Evolutionary conservation across 2,113 vertebrate genomes (phyloP).

Genomic region (human): DNA sequence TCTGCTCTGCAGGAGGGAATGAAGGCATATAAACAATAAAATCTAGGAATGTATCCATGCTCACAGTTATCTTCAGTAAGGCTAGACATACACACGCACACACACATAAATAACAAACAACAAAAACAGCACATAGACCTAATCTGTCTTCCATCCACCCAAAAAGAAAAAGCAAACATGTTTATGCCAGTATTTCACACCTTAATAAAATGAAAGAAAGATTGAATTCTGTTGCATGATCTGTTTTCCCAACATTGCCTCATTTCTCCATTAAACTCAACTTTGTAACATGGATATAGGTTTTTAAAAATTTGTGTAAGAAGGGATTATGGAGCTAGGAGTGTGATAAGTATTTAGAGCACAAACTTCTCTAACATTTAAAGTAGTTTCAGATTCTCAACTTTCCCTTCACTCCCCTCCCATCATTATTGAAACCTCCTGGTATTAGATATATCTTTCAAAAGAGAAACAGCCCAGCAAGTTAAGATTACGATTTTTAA

Average conservation of each 20-base stretch:
- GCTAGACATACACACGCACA: neutral
- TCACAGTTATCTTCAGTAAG: neutral
- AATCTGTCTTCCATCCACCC: neutral
- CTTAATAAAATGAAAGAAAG: neutral
- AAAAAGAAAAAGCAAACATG: neutral
- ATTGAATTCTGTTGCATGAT: neutral
- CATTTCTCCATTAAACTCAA: neutral
- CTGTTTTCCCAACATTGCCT: neutral
- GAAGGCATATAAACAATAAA: neutral
- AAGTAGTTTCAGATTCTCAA: neutral
- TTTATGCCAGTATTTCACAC: neutral
- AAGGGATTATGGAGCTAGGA: neutral
- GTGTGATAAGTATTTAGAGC: neutral
- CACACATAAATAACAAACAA: neutral
- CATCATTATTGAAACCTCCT: neutral
- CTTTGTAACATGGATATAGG: neutral
- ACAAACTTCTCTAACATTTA: neutral
- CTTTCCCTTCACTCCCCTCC: neutral
- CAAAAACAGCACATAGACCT: neutral
- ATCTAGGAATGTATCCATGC: neutral
- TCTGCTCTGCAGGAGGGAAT: conserved; percentile 85
- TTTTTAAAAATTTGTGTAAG: neutral
- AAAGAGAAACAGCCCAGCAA: neutral
- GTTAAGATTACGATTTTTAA: neutral
- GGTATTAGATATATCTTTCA: neutral